These are phyloP conservation scores for Sinelater perroti DNA, from an alignment of 2,888 invertebrate species.

Conservation along the genomic window DNA sequence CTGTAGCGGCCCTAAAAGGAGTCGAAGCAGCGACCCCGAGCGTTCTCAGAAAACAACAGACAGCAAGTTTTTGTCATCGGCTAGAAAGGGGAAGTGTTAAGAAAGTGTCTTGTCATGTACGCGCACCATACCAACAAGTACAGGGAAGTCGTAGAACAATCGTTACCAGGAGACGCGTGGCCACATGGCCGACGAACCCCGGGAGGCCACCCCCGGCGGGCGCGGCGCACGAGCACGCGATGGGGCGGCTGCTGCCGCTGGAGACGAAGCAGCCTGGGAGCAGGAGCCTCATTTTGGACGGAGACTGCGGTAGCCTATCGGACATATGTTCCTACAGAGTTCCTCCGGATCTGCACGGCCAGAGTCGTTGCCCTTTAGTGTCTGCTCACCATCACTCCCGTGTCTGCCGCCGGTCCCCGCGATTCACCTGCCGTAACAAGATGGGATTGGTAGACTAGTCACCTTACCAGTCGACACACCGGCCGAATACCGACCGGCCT, in stretches of 20 bases:
- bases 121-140: constrained; percentile 28
- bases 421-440: constrained; percentile 56
- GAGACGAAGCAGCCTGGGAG: constrained; percentile 7
- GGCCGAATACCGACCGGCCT: constrained; percentile 44
- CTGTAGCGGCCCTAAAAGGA: constrained; percentile 48
- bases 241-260: constrained; percentile 3
- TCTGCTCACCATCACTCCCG: constrained; percentile 50
- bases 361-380: constrained; percentile 57
- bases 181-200: constrained; percentile 20
- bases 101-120: constrained; percentile 40
- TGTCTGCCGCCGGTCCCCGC: constrained; percentile 47
- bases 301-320: constrained; percentile 34
- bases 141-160: constrained; percentile 33
- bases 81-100: constrained; percentile 47
- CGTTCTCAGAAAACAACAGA: constrained; percentile 49
- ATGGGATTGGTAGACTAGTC: constrained; percentile 55
- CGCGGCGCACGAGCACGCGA: too few species aligned
- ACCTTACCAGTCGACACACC: constrained; percentile 49
- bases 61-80: constrained; percentile 43
- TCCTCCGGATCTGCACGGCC: constrained; percentile 49
- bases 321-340: constrained; percentile 49
- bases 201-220: neutral
- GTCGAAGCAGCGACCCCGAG: constrained; percentile 44
- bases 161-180: constrained; percentile 21
- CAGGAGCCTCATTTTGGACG: constrained; percentile 22